These are phyloP conservation scores for Epinephelus malabaricus DNA, from an alignment of 2,797 vertebrate genomes.

Conservation along the genomic window DNA sequence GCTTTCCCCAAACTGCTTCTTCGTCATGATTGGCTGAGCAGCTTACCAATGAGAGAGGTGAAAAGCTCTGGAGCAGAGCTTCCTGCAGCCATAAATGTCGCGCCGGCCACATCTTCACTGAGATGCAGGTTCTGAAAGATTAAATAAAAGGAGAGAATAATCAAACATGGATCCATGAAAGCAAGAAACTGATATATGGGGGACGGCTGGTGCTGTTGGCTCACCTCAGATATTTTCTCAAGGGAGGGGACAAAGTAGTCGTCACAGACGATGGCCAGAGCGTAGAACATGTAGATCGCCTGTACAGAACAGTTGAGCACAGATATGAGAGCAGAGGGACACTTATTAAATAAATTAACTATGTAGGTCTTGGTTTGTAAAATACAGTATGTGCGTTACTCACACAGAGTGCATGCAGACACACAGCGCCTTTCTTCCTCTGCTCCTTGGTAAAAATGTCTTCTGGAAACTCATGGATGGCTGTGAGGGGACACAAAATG, in stretches of 20 bases:
- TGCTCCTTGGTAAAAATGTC: constrained; percentile 88
- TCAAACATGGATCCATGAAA: not conserved
- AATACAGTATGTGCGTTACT: constrained; percentile 60
- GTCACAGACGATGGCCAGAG: constrained; percentile 88
- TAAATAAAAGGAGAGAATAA: not conserved
- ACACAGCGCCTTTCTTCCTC: constrained; percentile 83
- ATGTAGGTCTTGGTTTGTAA: not conserved
- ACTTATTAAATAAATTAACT: not conserved
- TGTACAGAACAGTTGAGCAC: constrained; percentile 49
- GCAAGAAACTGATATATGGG: not conserved
- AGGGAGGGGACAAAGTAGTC: constrained; percentile 89
- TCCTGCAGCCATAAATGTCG: constrained; percentile 89
- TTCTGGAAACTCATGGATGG: constrained; percentile 87
- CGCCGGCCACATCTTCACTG: constrained; percentile 88
- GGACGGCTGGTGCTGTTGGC: not conserved
- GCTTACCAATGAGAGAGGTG: constrained; percentile 88
- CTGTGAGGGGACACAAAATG: constrained; percentile 53
- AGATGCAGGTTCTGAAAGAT: constrained; percentile 85
- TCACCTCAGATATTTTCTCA: constrained; percentile 89
- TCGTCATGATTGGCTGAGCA: constrained; percentile 4
- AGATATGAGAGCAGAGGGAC: constrained; percentile 2
- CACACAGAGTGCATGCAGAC: constrained; percentile 86
- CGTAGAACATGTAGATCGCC: constrained; percentile 90
- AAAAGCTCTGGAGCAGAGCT: constrained; percentile 89
- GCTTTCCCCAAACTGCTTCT: not conserved